Evolutionary conservation across 2,113 vertebrate species (phyloP), one percentile per base, ranked within the genome.

Genomic region (Ia io): DNA sequence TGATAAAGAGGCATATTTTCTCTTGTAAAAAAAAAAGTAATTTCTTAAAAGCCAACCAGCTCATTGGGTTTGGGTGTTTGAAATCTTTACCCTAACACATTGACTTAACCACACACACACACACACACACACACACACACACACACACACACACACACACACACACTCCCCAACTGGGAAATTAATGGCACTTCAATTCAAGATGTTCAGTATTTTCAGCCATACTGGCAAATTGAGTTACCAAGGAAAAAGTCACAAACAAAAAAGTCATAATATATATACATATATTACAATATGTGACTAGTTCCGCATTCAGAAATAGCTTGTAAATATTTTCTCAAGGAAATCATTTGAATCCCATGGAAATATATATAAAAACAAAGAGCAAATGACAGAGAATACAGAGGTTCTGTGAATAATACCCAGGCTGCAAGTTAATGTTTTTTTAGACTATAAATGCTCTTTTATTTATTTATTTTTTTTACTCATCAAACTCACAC

Each of bases 291-390:
- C n/a, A 49, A 51, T 63, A 40, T 79, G 5, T 74, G 25, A 94
- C 40, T 59, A 42, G 5, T 47, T 12, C 1, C 7, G 83, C 70
- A 25, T 74, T 47, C 12, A 88, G 84, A 96, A 93, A 23, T 1
- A 69, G 3, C 78, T n/a, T 14, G 3, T 86, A 84, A 91, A 78
- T 89, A 89, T 76, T 79, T 96, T 37, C 70, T 93, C 4, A 88
- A 86, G 16, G 32, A 93, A 82, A 71, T 63, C 3, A 77, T 73
- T 92, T 88, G 74, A 95, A 42, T 76, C 3, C 2, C 49, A 63
- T 40, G 9, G 32, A 73, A 78, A 69, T 88, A 42, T 53, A 0
- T 63, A 0, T 76, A 67, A 80, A 37, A 94, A 76, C 40, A 49
- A 77, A 93, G 30, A 80, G 20, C 49, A 85, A 95, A 70, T 61